Evolutionary conservation across 2,797 vertebrate genomes (phyloP), one percentile per base, ranked within the genome.

Genomic region (Kryptopterus vitreolus): DNA sequence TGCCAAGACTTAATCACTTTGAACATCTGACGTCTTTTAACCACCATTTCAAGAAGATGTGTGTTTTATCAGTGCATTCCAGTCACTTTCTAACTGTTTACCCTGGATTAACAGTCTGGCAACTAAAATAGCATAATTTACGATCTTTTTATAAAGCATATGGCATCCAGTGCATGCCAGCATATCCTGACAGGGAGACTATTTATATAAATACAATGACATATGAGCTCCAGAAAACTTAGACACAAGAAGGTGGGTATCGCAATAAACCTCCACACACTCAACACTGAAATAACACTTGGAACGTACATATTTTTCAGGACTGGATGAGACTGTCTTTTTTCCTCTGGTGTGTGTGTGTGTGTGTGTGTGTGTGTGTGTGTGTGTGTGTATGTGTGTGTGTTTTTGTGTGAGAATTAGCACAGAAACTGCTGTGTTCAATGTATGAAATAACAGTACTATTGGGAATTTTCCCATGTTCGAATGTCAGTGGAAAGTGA

Each of bases 41-140:
- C 79, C 77, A 65, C 73, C 62, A 78, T 86, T 81, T 86, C 82
- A 88, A 65, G 80, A 84, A 83, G 68, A 82, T 76, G 73, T 80
- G 82, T 80, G 83, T 78, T 84, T 87, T 85, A 86, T 86, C 84
- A 86, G 87, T 82, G 87, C 69, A 75, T 87, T 81, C 85, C 80
- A 84, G 81, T 82, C 78, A 85, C 69, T 87, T 83, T 77, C 83
- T 83, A 77, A 2, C 63, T 87, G 84, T 89, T 90, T 89, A 87
- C 77, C 73, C 83, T 80, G 81, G 77, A 89, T 90, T 91, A 86
- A 83, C 89, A 62, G 88, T 90, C 86, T 87, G 77, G 82, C 83
- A 88, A 85, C 89, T 88, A 90, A 91, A 92, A 92, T 90, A 91
- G 90, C 88, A 91, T 86, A 74, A 81, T 85, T 87, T 82, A 85